Evolutionary conservation across 2,113 vertebrate genomes (phyloP), one percentile per base, ranked within the genome.

Genomic region (Atherinomorus stipes): DNA sequence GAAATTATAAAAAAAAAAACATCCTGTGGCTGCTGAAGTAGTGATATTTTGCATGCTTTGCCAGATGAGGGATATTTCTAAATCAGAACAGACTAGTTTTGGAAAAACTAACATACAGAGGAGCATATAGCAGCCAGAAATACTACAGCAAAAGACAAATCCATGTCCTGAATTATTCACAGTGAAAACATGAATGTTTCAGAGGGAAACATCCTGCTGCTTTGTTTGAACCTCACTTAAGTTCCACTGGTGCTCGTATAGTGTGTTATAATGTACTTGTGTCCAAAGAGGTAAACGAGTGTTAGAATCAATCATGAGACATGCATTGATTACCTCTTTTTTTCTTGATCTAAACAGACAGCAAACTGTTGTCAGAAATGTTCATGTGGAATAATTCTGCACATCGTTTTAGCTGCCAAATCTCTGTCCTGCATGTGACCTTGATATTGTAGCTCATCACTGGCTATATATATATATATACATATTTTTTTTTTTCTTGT

Each of bases 91-190:
- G 28, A 26, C 40, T 64, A 7, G 8, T 45, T 44, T 56, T 64
- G 21, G 58, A 56, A 0, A 5, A 38, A 31, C 63, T 65, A 13
- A 63, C 18, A 34, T 54, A 60, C 47, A 38, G 34, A 58, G 53
- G 60, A 66, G 16, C 28, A 50, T 59, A 57, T 59, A 62, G 78
- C 58, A 71, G 67, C 61, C 64, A 53, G 11, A 83, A 38, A 64
- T 83, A 64, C 22, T 62, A n/a, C n/a, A n/a, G n/a, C n/a, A 69
- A 60, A 71, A 56, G 64, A 52, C 60, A 71, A 22, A 54, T 81
- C 70, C 78, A 72, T 1, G 12, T n/a, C 21, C 19, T 64, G 71
- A 89, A 91, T 90, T 86, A 91, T 92, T 91, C 44, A 91, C 67
- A 44, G 22, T 58, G 40, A 80, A 71, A 66, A 61, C 65, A 89